phyloP scores from a whole-genome alignment of 2,113 vertebrate species.

The Brachyhypopomus gauderio region DNA sequence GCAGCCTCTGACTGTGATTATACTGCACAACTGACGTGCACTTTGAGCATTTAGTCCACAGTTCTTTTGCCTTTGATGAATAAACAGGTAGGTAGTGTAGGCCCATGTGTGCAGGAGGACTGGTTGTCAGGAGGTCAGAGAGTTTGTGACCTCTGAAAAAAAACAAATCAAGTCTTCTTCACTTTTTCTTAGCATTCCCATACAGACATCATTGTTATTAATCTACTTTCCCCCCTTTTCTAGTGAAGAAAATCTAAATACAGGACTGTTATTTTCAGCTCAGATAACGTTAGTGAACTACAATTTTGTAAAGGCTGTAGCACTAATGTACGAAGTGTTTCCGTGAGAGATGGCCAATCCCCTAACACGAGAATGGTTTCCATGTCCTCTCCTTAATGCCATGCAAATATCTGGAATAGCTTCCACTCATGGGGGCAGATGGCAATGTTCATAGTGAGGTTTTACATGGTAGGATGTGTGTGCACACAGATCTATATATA shows the following conservation, averaged over 20 bases:
- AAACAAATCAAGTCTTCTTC: background rate
- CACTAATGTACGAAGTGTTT: background rate
- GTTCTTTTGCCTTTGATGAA: background rate
- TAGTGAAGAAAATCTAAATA: no score
- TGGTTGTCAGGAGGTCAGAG: background rate
- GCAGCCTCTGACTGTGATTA: no score
- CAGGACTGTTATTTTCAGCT: no score
- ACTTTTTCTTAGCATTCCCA: background rate
- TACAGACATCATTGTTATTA: background rate
- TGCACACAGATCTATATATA: slow-evolving; percentile 65
- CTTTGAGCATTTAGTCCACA: background rate
- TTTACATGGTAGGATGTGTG: slow-evolving; percentile 71
- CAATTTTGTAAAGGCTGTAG: no score
- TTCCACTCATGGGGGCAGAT: slow-evolving; percentile 62
- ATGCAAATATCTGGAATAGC: slow-evolving; percentile 62
- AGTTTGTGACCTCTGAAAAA: background rate
- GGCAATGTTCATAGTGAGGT: slow-evolving; percentile 59
- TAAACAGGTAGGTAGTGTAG: background rate
- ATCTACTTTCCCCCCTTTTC: no score
- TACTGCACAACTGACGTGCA: no score
- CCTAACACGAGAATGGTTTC: background rate
- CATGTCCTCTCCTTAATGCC: slow-evolving; percentile 38
- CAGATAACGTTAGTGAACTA: no score
- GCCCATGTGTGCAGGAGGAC: background rate
- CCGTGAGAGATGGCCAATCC: background rate